Evolutionary conservation across 1,140 invertebrate genomes (phyloP).

Genomic region (Steinernema feltiae): DNA sequence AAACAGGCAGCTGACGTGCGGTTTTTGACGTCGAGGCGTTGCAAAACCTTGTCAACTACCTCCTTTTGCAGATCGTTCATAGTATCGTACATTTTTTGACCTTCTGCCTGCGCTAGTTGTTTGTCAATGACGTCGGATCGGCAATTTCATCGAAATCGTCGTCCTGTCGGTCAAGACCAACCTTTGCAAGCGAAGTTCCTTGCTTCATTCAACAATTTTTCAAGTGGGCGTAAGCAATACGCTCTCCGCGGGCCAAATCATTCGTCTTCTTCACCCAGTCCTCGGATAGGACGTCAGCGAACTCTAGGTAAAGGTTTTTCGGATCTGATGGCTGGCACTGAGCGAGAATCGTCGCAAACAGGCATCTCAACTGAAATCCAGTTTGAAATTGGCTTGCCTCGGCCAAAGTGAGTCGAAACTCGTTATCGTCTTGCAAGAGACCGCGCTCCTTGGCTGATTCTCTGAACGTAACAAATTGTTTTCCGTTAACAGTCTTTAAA

Average conservation of each 20-base stretch:
- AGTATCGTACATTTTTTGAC: conserved; percentile 1
- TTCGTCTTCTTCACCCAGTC: too few relatives aligned
- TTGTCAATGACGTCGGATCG: conserved; percentile 19
- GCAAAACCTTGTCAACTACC: too few relatives aligned
- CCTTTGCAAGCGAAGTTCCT: conserved; percentile 14
- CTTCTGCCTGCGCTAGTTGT: conserved; percentile 35
- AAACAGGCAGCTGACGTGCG: too few relatives aligned
- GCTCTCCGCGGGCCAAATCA: conserved; percentile 21
- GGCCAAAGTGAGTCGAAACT: too few relatives aligned
- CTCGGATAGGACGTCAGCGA: too few relatives aligned
- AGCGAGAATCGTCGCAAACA: conserved; percentile 30
- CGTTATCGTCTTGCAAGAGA: too few relatives aligned
- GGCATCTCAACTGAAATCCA: conserved; percentile 18
- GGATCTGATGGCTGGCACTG: too few relatives aligned
- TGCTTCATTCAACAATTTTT: conserved; percentile 1
- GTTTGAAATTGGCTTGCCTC: conserved; percentile 28
- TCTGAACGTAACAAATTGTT: conserved; percentile 19
- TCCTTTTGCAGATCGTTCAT: conserved; percentile 29
- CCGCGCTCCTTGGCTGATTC: background rate
- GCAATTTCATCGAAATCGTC: conserved; percentile 21
- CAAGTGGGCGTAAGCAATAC: conserved; percentile 21
- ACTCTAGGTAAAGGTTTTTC: too few relatives aligned
- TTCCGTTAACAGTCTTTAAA: conserved; percentile 24
- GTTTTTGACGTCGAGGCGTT: too few relatives aligned
- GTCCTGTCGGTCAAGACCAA: conserved; percentile 16